Conservation (phyloP, 2,797 vertebrate species). For the Pantherophis vulpinus region DNA sequence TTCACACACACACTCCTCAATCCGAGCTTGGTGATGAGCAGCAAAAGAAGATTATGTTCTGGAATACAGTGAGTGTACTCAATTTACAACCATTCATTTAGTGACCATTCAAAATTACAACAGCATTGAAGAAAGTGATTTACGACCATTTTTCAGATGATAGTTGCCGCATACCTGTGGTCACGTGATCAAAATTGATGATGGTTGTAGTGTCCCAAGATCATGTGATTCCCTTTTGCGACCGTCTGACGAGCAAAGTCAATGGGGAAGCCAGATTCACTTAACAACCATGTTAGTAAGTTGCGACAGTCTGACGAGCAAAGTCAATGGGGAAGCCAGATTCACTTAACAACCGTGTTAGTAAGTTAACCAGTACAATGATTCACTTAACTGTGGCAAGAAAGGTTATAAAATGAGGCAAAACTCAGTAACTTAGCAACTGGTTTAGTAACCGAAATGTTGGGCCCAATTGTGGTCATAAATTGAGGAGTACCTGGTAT, state of each 20-base stretch:
- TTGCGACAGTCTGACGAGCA: neutral
- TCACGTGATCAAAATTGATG: neutral
- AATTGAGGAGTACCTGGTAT: neutral
- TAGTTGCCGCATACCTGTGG: neutral
- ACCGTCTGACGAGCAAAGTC: neutral
- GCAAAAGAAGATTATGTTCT: neutral
- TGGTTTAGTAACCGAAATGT: neutral
- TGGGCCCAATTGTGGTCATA: neutral
- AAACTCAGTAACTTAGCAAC: neutral
- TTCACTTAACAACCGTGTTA: neutral
- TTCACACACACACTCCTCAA: neutral
- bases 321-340: neutral
- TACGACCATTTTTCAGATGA: neutral
- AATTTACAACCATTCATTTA: neutral
- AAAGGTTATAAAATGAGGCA: neutral
- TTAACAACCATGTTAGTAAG: too few relatives aligned
- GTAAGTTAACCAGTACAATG: neutral
- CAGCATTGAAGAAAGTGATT: neutral
- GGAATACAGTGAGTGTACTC: neutral
- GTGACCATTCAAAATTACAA: neutral
- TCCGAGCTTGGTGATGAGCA: neutral
- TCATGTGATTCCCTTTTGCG: neutral
- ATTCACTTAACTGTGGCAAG: neutral
- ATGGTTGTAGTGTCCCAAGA: neutral
- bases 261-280: neutral